Base-by-base conservation (phyloP, 1,140 invertebrate genomes). In the Phymorhynchus buccinoides region DNA sequence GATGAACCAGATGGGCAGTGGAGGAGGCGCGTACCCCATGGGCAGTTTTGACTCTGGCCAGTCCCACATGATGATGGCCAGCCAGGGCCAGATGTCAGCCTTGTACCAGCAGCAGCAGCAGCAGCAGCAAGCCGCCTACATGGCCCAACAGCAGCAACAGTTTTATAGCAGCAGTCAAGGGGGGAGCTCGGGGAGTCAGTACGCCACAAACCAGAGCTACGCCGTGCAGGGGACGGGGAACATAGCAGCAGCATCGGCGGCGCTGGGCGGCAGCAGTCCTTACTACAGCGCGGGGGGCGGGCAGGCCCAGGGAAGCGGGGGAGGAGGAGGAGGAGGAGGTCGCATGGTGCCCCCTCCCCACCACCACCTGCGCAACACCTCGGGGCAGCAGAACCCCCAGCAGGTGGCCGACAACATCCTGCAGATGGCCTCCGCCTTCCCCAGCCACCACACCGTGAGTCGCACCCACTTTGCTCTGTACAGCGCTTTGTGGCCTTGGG, bases 361-460 rank as follows among this genome's bases (percentile, higher is more conserved):
- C 41, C 87, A 79, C 42, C 85, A 84, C 75, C 84, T 71, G 77
- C 78, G 83, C 85, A 89, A 75, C 87, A 84, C 66, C 82, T 83
- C 85, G 85, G 86, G 81, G 84, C 82, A 86, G 77, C 80, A 87
- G 56, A 92, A 88, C 85, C 92, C 92, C 80, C 92, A 93, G 85
- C 89, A 92, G 83, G 90, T 93, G n/a, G 92, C 92, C 44, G 92
- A 93, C 82, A 91, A 89, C 73, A 93, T 93, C 62, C 86, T 92
- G 35, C 92, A 93, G 56, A 92, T 93, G 90, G 91, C 91, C 32
- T 88, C 89, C 30, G 85, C 89, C 4, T 92, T 91, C 85, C 89
- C 89, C 52, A 87, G 88, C n/a, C 88, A 89, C 75, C 88, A 91
- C 62, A 91, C 91, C 18, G 91, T 87, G 37, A 83, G 62, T 80